Percentiles rank a stretch among this genome's conserved stretches.
Conservation (phyloP, 2,888 invertebrate genomes). For the Uropetala carovei region DNA sequence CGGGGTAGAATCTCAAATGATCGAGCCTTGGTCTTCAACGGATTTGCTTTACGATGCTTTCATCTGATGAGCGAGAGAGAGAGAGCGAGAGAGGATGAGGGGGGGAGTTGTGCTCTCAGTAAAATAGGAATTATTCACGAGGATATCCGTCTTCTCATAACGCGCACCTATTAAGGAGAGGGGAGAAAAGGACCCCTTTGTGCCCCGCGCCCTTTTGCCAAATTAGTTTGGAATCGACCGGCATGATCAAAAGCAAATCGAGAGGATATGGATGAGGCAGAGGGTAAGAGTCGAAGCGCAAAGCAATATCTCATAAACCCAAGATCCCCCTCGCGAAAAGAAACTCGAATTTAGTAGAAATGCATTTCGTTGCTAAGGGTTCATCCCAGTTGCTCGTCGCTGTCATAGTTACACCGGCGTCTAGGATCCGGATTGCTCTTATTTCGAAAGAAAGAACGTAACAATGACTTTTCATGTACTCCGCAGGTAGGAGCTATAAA, state of each 20-base stretch:
- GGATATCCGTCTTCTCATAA: conserved; percentile 14
- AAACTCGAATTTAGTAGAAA: background rate
- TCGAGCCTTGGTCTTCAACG: background rate
- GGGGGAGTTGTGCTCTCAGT: background rate
- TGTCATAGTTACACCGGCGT: too few relatives aligned
- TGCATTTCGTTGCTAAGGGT: too few relatives aligned
- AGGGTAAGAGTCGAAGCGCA: background rate
- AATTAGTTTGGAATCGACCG: conserved; percentile 2
- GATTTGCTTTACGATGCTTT: background rate
- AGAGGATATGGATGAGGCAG: background rate
- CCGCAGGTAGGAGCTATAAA: too few relatives aligned
- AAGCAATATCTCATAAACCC: conserved; percentile 1
- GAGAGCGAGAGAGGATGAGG: too few relatives aligned
- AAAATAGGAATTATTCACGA: conserved; percentile 6
- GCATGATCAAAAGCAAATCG: background rate
- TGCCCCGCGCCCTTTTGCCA: background rate
- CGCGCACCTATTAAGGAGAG: background rate
- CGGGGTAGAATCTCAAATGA: background rate
- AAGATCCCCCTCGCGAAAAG: background rate
- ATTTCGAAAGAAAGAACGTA: too few relatives aligned
- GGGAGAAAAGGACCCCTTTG: background rate
- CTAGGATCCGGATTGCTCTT: too few relatives aligned
- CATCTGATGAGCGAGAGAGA: background rate
- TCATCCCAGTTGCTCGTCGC: too few relatives aligned
- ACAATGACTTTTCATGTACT: too few relatives aligned